Evolutionary conservation across 1,140 invertebrate species (phyloP).

Genomic region (Cylas formicarius): DNA sequence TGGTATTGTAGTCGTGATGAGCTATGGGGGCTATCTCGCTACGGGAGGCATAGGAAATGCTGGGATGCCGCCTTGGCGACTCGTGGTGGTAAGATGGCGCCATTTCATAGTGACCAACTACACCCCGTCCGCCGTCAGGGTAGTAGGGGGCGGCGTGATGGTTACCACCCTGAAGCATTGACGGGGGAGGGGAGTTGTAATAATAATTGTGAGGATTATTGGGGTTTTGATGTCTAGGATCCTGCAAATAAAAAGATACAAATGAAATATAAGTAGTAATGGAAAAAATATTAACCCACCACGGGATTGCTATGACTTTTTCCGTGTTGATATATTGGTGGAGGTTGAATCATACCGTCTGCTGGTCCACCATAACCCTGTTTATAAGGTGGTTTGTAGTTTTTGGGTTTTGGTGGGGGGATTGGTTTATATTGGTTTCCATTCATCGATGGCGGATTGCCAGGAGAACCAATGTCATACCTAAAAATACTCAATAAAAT

Average conservation of each 20-base stretch:
- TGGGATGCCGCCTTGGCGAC: slow-evolving; percentile 34
- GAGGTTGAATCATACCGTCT: slow-evolving; percentile 34
- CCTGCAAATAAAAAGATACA: slow-evolving; percentile 23
- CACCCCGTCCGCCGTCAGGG: slow-evolving; percentile 13
- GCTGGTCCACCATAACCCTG: slow-evolving; percentile 26
- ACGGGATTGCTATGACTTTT: slow-evolving; percentile 44
- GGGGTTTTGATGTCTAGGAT: slow-evolving; percentile 35
- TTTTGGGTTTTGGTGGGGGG: slow-evolving; percentile 85
- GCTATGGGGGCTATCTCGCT: slow-evolving; percentile 40
- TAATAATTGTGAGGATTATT: slow-evolving; percentile 42
- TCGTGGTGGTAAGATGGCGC: slow-evolving; percentile 37
- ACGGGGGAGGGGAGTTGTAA: slow-evolving; percentile 43
- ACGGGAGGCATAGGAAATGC: slow-evolving; percentile 39
- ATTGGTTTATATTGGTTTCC: slow-evolving; percentile 68
- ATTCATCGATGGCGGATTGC: slow-evolving; percentile 26
- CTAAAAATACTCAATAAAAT: slow-evolving; percentile 5
- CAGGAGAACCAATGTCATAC: slow-evolving; percentile 26
- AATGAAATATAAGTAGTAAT: slow-evolving; percentile 1
- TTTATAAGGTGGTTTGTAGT: slow-evolving; percentile 69
- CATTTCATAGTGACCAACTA: slow-evolving; percentile 38
- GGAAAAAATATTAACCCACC: slow-evolving; percentile 27
- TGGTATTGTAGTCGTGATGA: slow-evolving; percentile 29
- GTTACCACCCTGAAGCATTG: slow-evolving; percentile 35
- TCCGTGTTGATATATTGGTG: slow-evolving; percentile 40
- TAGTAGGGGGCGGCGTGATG: slow-evolving; percentile 35